Conservation (phyloP, 2,797 vertebrate species). For the Gadopsis marmoratus region DNA sequence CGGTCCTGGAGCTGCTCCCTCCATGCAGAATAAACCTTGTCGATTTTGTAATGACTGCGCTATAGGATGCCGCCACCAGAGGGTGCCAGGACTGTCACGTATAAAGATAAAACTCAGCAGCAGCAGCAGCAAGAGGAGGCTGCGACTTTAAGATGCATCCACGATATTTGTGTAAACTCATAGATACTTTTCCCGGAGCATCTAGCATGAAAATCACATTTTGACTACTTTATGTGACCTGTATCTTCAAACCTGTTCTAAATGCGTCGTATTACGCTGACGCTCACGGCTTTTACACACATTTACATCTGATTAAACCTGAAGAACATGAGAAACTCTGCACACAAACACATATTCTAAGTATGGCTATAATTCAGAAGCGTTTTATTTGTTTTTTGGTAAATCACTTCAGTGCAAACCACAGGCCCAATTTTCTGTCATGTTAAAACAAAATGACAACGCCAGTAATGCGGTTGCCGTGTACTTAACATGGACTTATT, state of each 20-base stretch:
- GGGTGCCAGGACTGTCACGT: constrained; percentile 38
- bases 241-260: neutral
- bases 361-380: neutral
- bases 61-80: constrained; percentile 57
- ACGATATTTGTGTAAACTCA: constrained; percentile 15
- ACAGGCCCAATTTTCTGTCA: neutral
- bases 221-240: constrained; percentile 21
- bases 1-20: constrained; percentile 21
- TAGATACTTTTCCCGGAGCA: neutral
- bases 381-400: neutral
- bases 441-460: constrained; percentile 34
- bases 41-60: constrained; percentile 37
- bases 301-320: constrained; percentile 22
- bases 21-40: constrained; percentile 16
- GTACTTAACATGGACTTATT: constrained; percentile 47
- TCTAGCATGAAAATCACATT: constrained; percentile 15
- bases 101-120: neutral
- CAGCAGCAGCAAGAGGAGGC: neutral
- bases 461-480: constrained; percentile 24
- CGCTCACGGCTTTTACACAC: no score
- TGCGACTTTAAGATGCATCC: constrained; percentile 4
- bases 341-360: constrained; percentile 11
- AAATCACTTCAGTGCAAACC: constrained; percentile 28
- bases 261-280: constrained; percentile 4
- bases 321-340: constrained; percentile 21